Evolutionary conservation across 2,797 vertebrate species (phyloP), one percentile per base, ranked within the genome.

Genomic region (Microchirus variegatus): DNA sequence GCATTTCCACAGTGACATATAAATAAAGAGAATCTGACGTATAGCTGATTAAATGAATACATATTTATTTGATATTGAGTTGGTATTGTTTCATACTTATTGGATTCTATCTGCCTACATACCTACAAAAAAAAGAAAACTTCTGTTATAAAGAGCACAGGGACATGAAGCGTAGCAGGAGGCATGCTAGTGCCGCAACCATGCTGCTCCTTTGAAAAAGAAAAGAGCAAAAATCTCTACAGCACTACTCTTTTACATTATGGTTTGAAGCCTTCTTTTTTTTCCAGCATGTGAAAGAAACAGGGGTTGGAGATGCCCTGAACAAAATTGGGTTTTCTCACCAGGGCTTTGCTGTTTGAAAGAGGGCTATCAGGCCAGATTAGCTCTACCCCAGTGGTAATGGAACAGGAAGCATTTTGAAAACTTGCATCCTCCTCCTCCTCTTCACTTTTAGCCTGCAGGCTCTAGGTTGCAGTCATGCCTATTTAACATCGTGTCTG

Each of bases 301-400:
- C 61, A 49, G 67, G 26, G 53, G 53, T 63, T 73, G 76, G 61
- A 75, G 67, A 81, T 70, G 70, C 65, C 70, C 75, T 75, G 67
- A 69, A 79, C 67, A 76, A 85, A 86, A 87, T 80, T 87, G 81
- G 67, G 73, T 81, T 87, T 82, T 80, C 82, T 86, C 81, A 84
- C 83, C 46, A 26, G 73, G 85, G 83, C 80, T 87, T 86, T 87
- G 74, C 68, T 89, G 80, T 88, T 82, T 84, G 84, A 87, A 84
- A 84, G 77, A 82, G 78, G 77, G 78, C 80, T 83, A 84, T 84
- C 77, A 80, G 75, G 59, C 70, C 73, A 88, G 86, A 87, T 87
- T 82, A 87, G 84, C 83, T 76, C 68, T 75, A 75, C 70, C 81
- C 77, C 76, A 73, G 62, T 64, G 71, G 75, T 85, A 90, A 90